These are phyloP conservation scores for Thereva nobilitata DNA, from an alignment of 2,888 invertebrate species.

Conservation along the genomic window DNA sequence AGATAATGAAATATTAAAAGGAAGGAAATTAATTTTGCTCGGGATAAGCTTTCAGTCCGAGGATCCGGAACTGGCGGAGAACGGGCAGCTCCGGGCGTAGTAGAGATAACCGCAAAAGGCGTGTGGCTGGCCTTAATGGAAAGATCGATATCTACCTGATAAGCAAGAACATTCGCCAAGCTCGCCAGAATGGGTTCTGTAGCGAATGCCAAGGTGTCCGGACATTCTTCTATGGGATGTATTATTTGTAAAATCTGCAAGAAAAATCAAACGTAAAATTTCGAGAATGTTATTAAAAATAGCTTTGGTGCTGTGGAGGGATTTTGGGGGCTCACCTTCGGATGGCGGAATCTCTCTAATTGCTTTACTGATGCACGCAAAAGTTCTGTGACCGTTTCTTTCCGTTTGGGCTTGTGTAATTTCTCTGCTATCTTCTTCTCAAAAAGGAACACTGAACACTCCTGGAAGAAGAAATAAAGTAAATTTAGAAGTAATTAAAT, in stretches of 20 bases:
- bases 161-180: slow-evolving; percentile 85
- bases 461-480: slow-evolving; percentile 63
- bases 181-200: slow-evolving; percentile 88
- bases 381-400: slow-evolving; percentile 89
- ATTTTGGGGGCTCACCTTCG: slow-evolving; percentile 61
- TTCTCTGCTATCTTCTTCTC: slow-evolving; percentile 93
- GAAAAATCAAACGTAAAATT: slow-evolving; percentile 12
- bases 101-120: too few relatives aligned
- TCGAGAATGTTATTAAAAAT: not conserved
- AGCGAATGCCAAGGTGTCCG: slow-evolving; percentile 91
- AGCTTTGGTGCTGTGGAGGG: too few relatives aligned
- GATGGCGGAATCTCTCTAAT: slow-evolving; percentile 82
- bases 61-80: too few relatives aligned
- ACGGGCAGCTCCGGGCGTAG: too few relatives aligned
- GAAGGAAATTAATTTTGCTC: too few relatives aligned
- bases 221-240: slow-evolving; percentile 78
- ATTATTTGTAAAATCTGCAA: slow-evolving; percentile 66
- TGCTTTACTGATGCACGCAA: slow-evolving; percentile 77
- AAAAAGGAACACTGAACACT: slow-evolving; percentile 90
- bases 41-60: too few relatives aligned
- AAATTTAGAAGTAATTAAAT: not conserved
- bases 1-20: too few relatives aligned
- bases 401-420: slow-evolving; percentile 86
- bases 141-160: slow-evolving; percentile 62
- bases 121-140: not conserved